Evolutionary conservation across 37 sponge, comb jelly and placozoan genomes (phyloP).

Genomic region (Mnemiopsis leidyi): DNA sequence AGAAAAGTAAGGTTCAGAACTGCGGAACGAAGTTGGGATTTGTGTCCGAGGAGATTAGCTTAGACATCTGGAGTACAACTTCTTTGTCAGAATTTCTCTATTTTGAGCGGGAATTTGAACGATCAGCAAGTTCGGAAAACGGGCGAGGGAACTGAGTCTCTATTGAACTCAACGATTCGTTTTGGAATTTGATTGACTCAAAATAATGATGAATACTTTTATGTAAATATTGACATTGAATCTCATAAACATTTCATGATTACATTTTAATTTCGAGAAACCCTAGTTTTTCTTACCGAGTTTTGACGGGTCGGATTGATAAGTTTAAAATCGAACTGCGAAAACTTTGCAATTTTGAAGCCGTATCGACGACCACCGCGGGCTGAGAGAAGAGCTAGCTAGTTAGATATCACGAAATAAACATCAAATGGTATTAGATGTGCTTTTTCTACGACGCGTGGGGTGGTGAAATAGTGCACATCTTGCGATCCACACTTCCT

Average conservation of each 20-base stretch:
- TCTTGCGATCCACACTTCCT: background rate
- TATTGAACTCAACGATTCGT: background rate
- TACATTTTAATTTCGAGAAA: background rate
- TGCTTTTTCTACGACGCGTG: background rate
- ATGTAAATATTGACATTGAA: background rate
- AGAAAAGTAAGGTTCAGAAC: too few relatives aligned
- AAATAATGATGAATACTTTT: background rate
- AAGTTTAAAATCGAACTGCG: constrained; percentile 18
- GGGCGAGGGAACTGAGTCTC: too few relatives aligned
- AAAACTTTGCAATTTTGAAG: background rate
- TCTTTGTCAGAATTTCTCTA: too few relatives aligned
- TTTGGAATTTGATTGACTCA: background rate
- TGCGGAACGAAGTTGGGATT: too few relatives aligned
- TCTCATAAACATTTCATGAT: background rate
- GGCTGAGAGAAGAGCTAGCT: background rate
- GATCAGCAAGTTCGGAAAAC: background rate
- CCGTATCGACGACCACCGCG: too few relatives aligned
- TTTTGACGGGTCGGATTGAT: background rate
- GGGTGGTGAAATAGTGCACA: background rate
- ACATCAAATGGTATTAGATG: background rate
- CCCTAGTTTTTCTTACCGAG: background rate
- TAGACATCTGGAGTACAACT: too few relatives aligned
- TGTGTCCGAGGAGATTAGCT: too few relatives aligned
- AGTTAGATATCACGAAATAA: background rate
- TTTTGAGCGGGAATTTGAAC: too few relatives aligned